Evolutionary conservation across 2,797 vertebrate species (phyloP).

Genomic region (Knipowitschia caucasica): DNA sequence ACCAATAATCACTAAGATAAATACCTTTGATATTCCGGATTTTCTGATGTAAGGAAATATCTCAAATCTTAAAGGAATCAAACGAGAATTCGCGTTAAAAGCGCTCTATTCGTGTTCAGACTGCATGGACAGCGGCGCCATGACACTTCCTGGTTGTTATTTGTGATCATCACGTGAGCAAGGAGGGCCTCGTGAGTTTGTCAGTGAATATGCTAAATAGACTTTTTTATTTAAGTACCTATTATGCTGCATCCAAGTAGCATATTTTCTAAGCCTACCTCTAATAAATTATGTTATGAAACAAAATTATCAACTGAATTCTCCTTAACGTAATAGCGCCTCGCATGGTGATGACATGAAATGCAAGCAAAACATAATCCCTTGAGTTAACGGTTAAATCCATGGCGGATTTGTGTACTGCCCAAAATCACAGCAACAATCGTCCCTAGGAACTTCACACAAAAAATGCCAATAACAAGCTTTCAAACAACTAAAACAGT

Average conservation of each 20-base stretch:
- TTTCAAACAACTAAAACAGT: too few relatives aligned
- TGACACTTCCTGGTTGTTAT: conserved; percentile 55
- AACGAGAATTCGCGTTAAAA: conserved; percentile 1
- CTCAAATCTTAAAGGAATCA: conserved; percentile 1
- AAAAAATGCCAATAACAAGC: too few relatives aligned
- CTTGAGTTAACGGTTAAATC: not conserved
- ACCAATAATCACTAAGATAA: conserved; percentile 3
- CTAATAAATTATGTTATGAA: not conserved
- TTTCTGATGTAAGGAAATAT: not conserved
- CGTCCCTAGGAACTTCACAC: too few relatives aligned
- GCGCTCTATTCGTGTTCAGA: conserved; percentile 4
- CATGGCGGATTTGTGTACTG: too few relatives aligned
- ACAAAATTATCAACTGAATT: not conserved
- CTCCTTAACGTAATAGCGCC: not conserved
- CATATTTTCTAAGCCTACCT: too few relatives aligned
- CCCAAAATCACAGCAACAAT: too few relatives aligned
- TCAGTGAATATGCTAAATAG: not conserved
- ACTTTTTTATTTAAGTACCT: not conserved
- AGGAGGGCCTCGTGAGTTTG: too few relatives aligned
- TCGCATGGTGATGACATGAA: not conserved
- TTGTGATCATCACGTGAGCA: conserved; percentile 14
- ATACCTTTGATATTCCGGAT: conserved; percentile 28
- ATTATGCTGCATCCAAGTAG: not conserved
- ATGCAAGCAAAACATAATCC: not conserved
- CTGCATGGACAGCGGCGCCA: conserved; percentile 38